phyloP scores from a whole-genome alignment of 2,113 vertebrate species.

The Cavia aperea region DNA sequence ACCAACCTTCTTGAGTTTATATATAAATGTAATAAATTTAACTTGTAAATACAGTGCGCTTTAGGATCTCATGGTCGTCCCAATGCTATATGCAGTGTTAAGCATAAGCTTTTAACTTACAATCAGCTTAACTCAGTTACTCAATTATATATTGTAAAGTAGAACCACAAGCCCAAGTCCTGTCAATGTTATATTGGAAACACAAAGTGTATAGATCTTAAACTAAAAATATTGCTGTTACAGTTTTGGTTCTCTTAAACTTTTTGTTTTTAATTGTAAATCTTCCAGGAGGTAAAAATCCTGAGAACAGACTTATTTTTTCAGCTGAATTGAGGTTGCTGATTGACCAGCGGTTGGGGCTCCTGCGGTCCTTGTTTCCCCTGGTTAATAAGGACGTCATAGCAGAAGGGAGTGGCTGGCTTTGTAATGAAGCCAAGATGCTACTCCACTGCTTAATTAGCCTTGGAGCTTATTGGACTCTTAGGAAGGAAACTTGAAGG shows the following conservation, averaged over 20 bases:
- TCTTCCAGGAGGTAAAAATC: neutral
- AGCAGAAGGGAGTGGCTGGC: neutral
- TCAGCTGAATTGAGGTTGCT: neutral
- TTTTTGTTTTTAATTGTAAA: constrained; percentile 7
- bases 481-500: neutral
- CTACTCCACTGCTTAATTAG: neutral
- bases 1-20: neutral
- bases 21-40: constrained; percentile 33
- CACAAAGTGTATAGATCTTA: neutral
- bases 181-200: constrained; percentile 21
- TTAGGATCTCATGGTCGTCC: neutral
- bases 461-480: neutral
- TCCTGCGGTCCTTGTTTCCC: neutral
- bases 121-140: constrained; percentile 28
- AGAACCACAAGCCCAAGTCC: neutral
- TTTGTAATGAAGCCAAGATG: neutral
- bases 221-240: constrained; percentile 6
- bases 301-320: neutral
- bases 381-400: neutral
- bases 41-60: constrained; percentile 1
- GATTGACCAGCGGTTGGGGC: neutral
- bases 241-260: neutral
- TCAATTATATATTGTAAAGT: constrained; percentile 37
- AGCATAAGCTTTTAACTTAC: constrained; percentile 35
- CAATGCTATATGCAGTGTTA: neutral